Base-by-base conservation (phyloP, 2,888 invertebrate species). In the Hyalella azteca region DNA sequence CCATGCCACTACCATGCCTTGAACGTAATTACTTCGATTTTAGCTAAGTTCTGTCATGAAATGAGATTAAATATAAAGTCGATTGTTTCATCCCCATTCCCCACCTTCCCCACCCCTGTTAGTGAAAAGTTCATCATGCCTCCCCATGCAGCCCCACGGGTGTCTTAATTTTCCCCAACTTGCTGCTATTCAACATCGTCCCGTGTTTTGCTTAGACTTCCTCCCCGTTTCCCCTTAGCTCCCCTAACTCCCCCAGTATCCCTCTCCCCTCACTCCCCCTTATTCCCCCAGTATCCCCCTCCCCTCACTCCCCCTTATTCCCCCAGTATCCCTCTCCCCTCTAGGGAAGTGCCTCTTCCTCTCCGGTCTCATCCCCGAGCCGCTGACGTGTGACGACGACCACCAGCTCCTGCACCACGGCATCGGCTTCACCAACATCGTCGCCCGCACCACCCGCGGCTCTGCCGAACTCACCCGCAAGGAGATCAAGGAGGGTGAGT, bases 371-470 rank as follows among this genome's bases (percentile, higher is more conserved):
- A 97, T 97, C n/a, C 92, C 95, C 82, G 96, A 97, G 87, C 97
- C 96, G 88, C 93, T 98, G 93, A 96, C 94, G 86, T 96, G 97
- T 2, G 96, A 97, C 87, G 97, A 98, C 89, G 98, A 98, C 89
- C 95, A 93, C 88, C 95, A 95, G 90, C 90, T 98, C 80, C 89
- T 97, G 78, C 95, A 96, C 89, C 94, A 94, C 88, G 97, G 98
- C 82, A 97, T 98, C 87, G 98, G 98, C 5, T 97, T 98, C 89
- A 98, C 98, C 86, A 98, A 98, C 89, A 97, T 98, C 93, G 97
- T 98, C 85, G 92, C 94, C 85, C 92, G 98, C 84, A 96, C 98
- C 78, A 97, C 97, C 1, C 95, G 96, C 89, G 97, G 97, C 85
- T 96, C 96, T 86, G 96, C 96, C 1, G 98, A 98, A 91, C 91